Conservation (phyloP, 2,113 vertebrate species). For the Sula dactylatra region DNA sequence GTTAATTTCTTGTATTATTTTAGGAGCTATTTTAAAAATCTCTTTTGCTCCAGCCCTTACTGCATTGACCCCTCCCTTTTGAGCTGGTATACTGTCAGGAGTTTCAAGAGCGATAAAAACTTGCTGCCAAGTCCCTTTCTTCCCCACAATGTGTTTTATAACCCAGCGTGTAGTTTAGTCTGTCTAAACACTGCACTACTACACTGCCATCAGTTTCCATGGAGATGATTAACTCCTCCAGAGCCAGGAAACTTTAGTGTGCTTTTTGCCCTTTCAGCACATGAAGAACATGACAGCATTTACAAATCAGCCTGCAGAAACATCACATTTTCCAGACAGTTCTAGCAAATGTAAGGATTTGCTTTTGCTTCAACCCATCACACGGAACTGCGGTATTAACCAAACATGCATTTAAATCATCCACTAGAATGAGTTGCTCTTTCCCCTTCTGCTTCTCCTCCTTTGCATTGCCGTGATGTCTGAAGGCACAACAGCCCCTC, state of each 20-base stretch:
- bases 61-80: conserved; percentile 31
- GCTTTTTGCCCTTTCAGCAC: not conserved
- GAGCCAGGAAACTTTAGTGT: not conserved
- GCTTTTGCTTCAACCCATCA: not conserved
- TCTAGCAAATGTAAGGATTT: not conserved
- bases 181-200: conserved; percentile 71
- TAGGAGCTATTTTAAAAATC: conserved; percentile 27
- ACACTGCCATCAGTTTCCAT: conserved; percentile 73
- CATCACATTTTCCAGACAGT: not conserved
- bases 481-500: not conserved
- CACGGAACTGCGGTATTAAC: not conserved
- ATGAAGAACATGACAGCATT: not conserved
- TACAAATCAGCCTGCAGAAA: not conserved
- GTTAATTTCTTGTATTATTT: conserved; percentile 31
- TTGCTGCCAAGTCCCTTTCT: conserved; percentile 69
- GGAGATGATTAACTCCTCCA: conserved; percentile 75
- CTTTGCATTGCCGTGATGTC: not conserved
- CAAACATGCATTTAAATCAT: not conserved
- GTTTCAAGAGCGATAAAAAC: conserved; percentile 59
- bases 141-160: conserved; percentile 68
- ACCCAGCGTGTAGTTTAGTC: conserved; percentile 66
- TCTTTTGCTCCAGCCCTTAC: conserved; percentile 1
- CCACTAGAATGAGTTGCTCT: not conserved
- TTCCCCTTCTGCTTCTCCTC: not conserved
- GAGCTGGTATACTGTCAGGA: conserved; percentile 61